phyloP scores from a whole-genome alignment of 2,113 vertebrate genomes.

The Bos taurus region DNA sequence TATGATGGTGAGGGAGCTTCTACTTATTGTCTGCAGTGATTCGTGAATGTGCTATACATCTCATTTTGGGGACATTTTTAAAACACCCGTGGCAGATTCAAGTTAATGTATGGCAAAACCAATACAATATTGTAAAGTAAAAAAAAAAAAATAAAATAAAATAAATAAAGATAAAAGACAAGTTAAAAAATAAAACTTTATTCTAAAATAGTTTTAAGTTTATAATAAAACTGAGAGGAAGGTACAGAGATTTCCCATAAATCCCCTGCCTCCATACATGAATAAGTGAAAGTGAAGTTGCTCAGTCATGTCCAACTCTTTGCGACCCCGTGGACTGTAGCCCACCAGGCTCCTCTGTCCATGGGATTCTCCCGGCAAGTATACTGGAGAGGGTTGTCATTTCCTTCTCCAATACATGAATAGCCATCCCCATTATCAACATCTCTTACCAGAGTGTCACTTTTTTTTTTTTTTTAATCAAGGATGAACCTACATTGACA shows the following conservation, averaged over 20 bases:
- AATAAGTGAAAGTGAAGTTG: not conserved
- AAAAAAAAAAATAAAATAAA: too few species aligned
- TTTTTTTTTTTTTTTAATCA: not conserved
- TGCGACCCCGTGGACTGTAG: too few species aligned
- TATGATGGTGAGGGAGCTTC: not conserved
- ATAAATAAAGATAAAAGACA: too few species aligned
- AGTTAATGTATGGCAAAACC: too few species aligned
- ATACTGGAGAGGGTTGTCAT: too few species aligned
- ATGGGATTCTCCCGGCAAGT: too few species aligned
- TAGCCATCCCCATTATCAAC: not conserved
- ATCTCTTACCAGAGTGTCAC: not conserved
- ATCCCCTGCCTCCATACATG: too few species aligned
- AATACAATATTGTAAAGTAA: too few species aligned
- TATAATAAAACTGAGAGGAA: not conserved
- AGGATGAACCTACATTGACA: too few species aligned
- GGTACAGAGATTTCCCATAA: not conserved
- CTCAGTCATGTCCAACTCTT: too few species aligned
- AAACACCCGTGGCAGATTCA: not conserved
- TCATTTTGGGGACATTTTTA: not conserved
- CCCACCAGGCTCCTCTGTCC: too few species aligned
- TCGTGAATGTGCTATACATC: not conserved
- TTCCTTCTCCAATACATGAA: too few species aligned
- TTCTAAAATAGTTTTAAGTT: not conserved
- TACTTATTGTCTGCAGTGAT: not conserved
- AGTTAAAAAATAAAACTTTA: not conserved